These are phyloP conservation scores for Mugil cephalus DNA, from an alignment of 2,113 vertebrate genomes.

Conservation along the genomic window DNA sequence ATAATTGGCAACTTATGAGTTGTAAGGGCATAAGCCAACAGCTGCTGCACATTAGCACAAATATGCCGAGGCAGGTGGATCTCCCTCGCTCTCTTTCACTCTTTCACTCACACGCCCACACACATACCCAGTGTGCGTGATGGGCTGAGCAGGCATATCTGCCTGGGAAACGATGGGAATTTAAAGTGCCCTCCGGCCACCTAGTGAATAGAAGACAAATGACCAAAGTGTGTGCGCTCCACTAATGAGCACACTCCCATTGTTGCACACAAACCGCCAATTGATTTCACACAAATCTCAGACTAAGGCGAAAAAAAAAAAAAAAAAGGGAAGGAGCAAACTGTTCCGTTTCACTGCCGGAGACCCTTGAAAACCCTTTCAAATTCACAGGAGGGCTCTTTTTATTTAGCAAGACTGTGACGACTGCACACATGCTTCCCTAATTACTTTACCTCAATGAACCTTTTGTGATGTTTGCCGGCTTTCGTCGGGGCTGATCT, in stretches of 20 bases:
- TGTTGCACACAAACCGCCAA: slow-evolving; percentile 73
- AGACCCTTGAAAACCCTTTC: slow-evolving; percentile 55
- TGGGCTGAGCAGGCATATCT: slow-evolving; percentile 78
- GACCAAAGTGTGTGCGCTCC: slow-evolving; percentile 66
- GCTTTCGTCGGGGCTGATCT: slow-evolving; percentile 61
- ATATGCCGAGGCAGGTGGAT: slow-evolving; percentile 56
- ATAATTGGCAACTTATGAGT: slow-evolving; percentile 70
- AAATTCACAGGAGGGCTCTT: slow-evolving; percentile 50
- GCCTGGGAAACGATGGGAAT: slow-evolving; percentile 62
- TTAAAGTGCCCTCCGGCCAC: slow-evolving; percentile 71
- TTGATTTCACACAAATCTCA: slow-evolving; percentile 77
- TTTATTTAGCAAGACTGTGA: slow-evolving; percentile 47
- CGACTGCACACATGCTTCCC: slow-evolving; percentile 19
- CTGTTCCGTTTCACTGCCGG: slow-evolving; percentile 51
- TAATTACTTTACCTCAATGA: slow-evolving; percentile 78
- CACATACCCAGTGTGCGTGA: slow-evolving; percentile 10
- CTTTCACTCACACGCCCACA: neutral
- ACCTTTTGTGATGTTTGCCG: slow-evolving; percentile 68
- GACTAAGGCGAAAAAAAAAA: slow-evolving; percentile 41
- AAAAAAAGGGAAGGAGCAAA: slow-evolving; percentile 50
- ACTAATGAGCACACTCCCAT: slow-evolving; percentile 76
- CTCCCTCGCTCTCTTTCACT: neutral
- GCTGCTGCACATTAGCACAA: slow-evolving; percentile 70
- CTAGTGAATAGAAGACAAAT: slow-evolving; percentile 82
- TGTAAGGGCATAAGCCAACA: slow-evolving; percentile 60